Evolutionary conservation across 2,113 vertebrate species (phyloP).

Genomic region (Lepisosteus oculatus): DNA sequence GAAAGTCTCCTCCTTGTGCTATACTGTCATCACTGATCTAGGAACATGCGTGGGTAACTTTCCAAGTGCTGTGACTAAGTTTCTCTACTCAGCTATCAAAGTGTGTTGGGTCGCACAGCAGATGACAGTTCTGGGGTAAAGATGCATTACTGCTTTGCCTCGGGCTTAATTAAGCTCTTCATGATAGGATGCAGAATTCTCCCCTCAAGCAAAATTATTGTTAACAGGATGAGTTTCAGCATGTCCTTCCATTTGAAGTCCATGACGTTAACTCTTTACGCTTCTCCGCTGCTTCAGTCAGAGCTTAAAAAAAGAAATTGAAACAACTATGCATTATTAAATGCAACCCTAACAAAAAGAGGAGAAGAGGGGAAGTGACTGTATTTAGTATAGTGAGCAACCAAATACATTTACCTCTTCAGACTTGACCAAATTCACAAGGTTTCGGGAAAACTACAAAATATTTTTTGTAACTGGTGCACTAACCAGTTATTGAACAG

Average conservation of each 20-base stretch:
- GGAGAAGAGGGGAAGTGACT: too few species aligned
- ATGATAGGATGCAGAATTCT: conserved; percentile 47
- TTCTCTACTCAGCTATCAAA: background rate
- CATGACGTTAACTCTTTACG: background rate
- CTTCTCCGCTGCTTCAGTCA: background rate
- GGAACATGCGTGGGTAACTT: too few species aligned
- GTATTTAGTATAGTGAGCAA: too few species aligned
- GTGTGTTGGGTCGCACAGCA: conserved; percentile 26
- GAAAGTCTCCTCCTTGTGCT: too few species aligned
- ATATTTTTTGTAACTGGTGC: too few species aligned
- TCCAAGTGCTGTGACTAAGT: background rate
- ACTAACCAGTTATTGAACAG: too few species aligned
- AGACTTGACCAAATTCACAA: too few species aligned
- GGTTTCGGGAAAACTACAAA: too few species aligned
- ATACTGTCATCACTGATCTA: too few species aligned
- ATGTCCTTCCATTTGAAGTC: background rate
- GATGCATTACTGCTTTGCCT: conserved; percentile 54
- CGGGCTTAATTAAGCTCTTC: conserved; percentile 55
- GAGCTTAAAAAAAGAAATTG: background rate
- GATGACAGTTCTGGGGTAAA: conserved; percentile 55
- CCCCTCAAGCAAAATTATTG: conserved; percentile 30
- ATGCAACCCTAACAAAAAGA: too few species aligned
- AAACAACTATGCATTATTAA: background rate
- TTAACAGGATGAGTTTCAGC: background rate
- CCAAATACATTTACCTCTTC: too few species aligned